Base-by-base conservation (phyloP, 2,888 invertebrate species). In the Osmoderma eremita region DNA sequence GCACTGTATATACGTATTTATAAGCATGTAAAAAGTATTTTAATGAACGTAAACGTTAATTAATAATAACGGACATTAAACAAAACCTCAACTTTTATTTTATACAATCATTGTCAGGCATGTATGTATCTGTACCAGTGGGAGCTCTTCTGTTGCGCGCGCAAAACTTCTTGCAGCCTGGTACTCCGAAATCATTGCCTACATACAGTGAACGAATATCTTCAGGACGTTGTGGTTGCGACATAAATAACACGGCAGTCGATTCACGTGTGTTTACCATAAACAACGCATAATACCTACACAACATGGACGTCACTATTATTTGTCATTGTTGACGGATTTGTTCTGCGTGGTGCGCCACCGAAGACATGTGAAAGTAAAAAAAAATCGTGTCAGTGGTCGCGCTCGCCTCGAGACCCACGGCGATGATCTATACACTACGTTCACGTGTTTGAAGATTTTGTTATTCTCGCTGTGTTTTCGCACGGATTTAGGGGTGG, bases 171-270 rank as follows among this genome's bases (percentile, higher is more conserved):
- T 66, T 63, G 65, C 58, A 61, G 58, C 61, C 65, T 49, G 71
- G 69, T 69, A 62, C 53, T 67, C 58, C 69, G 71, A 67, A 69
- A 67, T 53, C 58, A 68, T 69, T 66, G 67, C 24, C n/a, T n/a
- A n/a, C n/a, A 67, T 69, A 70, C 73, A 74, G 74, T 74, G 69
- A 71, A 72, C 72, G 70, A 69, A 72, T 70, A 71, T 67, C 69
- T 71, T 70, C 67, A 71, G 64, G 65, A 68, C 58, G 65, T 58
- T 61, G 39, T 36, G 53, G 63, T 54, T 54, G 30, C 65, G 56
- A 39, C 38, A 49, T 38, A 45, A 62, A 50, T 49, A 36, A 65
- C 24, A 56, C 49, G 39, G n/a, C 38, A 10, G 58, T 45, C 48
- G 15, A 49, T 65, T 65, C 65, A 65, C 65, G 65, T 49, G 65